Percentiles rank a stretch among this genome's conserved stretches.
Evolutionary conservation across 1,140 invertebrate species (phyloP).

Genomic region (Papilio xuthus): DNA sequence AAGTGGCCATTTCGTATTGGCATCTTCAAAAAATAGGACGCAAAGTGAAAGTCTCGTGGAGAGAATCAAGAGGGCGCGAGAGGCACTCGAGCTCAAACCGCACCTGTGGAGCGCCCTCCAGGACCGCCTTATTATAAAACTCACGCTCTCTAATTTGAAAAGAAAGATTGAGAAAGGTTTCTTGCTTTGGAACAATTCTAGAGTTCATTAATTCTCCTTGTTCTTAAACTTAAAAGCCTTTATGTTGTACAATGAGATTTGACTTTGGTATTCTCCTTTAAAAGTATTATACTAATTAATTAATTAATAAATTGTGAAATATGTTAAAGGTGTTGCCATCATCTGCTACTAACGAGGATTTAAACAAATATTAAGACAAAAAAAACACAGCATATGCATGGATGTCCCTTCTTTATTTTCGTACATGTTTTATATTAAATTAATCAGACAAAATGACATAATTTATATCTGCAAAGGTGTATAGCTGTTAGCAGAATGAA

Average conservation of each 20-base stretch:
- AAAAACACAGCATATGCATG: too few species aligned
- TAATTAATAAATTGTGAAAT: too few species aligned
- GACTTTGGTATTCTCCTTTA: not conserved
- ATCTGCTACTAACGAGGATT: too few species aligned
- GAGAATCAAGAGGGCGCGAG: conserved; percentile 23
- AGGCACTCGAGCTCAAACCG: conserved; percentile 49
- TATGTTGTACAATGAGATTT: not conserved
- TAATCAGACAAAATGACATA: not conserved
- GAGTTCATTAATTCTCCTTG: conserved; percentile 34
- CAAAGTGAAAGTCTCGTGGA: conserved; percentile 29
- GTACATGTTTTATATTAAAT: not conserved
- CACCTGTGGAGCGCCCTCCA: conserved; percentile 39
- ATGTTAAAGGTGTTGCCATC: too few species aligned
- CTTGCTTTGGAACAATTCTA: not conserved
- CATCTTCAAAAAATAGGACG: conserved; percentile 36
- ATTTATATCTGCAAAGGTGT: not conserved
- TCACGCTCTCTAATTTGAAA: conserved; percentile 18
- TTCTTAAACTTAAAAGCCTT: conserved; percentile 16
- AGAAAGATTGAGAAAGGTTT: conserved; percentile 10
- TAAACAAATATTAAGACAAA: too few species aligned
- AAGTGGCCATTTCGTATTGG: conserved; percentile 27
- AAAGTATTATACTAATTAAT: too few species aligned
- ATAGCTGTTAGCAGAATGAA: not conserved
- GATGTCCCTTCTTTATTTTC: too few species aligned
- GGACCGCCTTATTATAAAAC: conserved; percentile 41